A percentile compares a stretch with the other conserved stretches of the same genome.
phyloP scores from a whole-genome alignment of 1,140 invertebrate genomes.

The Paralvinella palmiformis region DNA sequence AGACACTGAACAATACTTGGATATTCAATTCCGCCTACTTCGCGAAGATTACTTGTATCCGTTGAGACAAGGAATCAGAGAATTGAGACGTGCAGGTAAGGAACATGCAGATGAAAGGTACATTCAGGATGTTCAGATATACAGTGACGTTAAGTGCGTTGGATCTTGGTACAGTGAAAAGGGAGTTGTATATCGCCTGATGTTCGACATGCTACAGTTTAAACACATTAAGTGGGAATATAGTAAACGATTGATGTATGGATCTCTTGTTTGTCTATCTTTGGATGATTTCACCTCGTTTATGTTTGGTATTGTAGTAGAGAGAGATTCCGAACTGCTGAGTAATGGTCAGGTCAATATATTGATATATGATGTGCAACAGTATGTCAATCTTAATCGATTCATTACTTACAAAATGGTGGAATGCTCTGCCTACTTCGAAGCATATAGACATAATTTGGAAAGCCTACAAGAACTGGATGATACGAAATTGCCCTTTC shows the following conservation, averaged over 20 bases:
- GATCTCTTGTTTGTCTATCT: constrained; percentile 66
- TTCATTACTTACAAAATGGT: constrained; percentile 29
- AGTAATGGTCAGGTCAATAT: neutral
- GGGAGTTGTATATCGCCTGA: constrained; percentile 24
- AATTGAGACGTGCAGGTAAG: constrained; percentile 22
- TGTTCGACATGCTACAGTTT: constrained; percentile 32
- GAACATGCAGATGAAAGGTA: neutral
- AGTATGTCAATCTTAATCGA: constrained; percentile 50
- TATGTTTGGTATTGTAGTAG: constrained; percentile 61
- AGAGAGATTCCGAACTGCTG: neutral
- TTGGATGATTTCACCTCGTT: constrained; percentile 61
- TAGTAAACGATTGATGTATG: constrained; percentile 61
- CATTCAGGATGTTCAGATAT: constrained; percentile 16
- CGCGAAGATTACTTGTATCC: constrained; percentile 58
- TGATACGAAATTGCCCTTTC: constrained; percentile 30
- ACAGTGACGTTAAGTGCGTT: constrained; percentile 19
- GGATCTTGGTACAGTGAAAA: neutral
- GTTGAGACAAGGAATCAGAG: constrained; percentile 35
- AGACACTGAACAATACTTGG: constrained; percentile 63
- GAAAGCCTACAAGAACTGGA: constrained; percentile 32
- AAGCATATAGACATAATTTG: constrained; percentile 45
- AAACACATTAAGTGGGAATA: constrained; percentile 37
- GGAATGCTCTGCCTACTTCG: constrained; percentile 47
- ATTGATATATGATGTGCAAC: neutral
- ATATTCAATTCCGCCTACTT: constrained; percentile 66